These are phyloP conservation scores for Sebastes minor DNA, from an alignment of 2,797 vertebrate genomes.

Conservation along the genomic window DNA sequence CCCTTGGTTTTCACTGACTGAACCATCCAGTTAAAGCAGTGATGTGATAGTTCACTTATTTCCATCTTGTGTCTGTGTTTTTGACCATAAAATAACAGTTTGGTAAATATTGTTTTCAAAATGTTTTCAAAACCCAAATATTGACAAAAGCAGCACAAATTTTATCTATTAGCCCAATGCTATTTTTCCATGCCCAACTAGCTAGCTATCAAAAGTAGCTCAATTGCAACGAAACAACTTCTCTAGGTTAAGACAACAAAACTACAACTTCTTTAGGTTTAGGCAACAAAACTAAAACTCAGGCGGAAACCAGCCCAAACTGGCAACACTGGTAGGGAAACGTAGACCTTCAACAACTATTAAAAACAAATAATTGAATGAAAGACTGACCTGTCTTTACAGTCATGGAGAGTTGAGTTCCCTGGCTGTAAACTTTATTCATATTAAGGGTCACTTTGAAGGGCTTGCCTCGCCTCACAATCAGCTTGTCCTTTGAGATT, in stretches of 20 bases:
- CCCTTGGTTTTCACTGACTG: no score
- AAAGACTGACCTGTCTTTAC: conserved; percentile 77
- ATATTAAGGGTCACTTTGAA: conserved; percentile 79
- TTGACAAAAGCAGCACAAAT: no score
- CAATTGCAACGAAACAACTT: no score
- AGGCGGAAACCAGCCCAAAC: no score
- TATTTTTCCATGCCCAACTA: no score
- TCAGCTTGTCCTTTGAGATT: conserved; percentile 63
- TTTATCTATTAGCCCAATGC: no score
- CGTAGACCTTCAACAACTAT: not conserved
- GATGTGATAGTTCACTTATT: not conserved
- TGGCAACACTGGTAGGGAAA: no score
- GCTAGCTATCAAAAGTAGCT: no score
- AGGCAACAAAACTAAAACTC: no score
- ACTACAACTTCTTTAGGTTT: no score
- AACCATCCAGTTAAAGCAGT: not conserved
- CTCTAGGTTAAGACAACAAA: no score
- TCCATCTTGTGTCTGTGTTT: not conserved
- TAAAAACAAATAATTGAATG: not conserved
- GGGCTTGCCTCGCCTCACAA: conserved; percentile 82
- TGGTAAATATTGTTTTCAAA: not conserved
- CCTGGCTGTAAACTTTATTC: conserved; percentile 19
- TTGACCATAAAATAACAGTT: not conserved
- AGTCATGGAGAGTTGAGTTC: conserved; percentile 59
- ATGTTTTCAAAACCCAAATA: not conserved